Conservation (phyloP, 2,113 vertebrate species). For the Tichodroma muraria region DNA sequence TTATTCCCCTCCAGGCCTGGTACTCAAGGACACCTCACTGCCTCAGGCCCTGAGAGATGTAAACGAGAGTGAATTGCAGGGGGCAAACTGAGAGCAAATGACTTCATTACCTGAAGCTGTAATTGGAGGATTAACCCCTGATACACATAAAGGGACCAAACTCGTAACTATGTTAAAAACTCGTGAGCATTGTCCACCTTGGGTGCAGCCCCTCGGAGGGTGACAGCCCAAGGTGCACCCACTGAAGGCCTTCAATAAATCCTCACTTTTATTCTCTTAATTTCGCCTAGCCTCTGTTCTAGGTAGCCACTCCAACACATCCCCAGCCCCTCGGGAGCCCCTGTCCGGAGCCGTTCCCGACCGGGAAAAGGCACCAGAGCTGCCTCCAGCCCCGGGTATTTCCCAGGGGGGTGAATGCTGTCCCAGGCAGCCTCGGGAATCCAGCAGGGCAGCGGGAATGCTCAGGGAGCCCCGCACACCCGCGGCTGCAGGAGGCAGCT, state of each 20-base stretch:
- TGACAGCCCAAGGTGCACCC: not conserved
- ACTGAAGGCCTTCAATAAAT: not conserved
- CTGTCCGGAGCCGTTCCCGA: no score
- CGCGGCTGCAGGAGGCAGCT: slow-evolving; percentile 32
- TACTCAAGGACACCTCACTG: no score
- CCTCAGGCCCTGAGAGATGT: not conserved
- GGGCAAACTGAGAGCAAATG: not conserved
- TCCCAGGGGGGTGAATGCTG: not conserved
- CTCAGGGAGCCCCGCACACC: not conserved
- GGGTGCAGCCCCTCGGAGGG: not conserved
- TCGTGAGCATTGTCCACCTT: not conserved
- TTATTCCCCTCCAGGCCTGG: not conserved
- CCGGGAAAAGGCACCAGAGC: not conserved
- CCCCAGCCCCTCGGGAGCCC: no score
- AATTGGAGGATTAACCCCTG: not conserved
- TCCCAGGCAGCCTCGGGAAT: not conserved
- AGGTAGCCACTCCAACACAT: no score
- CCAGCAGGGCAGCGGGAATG: not conserved
- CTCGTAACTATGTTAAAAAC: not conserved
- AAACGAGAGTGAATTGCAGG: not conserved
- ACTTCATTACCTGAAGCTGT: not conserved
- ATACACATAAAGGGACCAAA: not conserved
- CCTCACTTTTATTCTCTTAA: not conserved
- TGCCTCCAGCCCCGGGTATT: not conserved
- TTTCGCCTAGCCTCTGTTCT: no score